Percentiles rank a stretch among this genome's conserved stretches.
Evolutionary conservation across 2,113 vertebrate genomes (phyloP).

Genomic region (Synodontis membranacea): DNA sequence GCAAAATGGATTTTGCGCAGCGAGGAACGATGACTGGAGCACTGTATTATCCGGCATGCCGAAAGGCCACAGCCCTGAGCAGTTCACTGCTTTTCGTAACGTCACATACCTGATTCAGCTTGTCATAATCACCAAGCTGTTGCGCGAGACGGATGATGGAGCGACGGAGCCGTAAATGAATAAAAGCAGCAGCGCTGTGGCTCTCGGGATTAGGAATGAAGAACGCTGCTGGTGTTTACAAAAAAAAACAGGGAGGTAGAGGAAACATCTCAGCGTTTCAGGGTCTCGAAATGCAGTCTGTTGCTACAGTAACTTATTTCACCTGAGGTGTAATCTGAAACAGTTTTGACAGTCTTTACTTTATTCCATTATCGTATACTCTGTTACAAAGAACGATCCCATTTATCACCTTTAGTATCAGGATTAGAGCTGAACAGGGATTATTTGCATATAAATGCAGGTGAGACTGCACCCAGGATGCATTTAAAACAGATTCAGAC

Average conservation of each 20-base stretch:
- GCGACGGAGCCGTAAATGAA: neutral
- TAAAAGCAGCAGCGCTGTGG: neutral
- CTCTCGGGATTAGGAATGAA: neutral
- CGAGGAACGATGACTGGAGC: too few species aligned
- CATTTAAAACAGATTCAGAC: neutral
- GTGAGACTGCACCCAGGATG: constrained; percentile 1
- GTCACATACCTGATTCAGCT: neutral
- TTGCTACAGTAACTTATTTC: neutral
- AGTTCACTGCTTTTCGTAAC: neutral
- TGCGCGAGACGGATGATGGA: neutral
- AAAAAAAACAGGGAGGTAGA: neutral
- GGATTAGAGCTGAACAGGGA: neutral
- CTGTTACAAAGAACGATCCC: neutral
- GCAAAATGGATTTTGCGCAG: constrained; percentile 9
- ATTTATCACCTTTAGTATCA: constrained; percentile 20
- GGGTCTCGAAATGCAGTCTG: neutral
- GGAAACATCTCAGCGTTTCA: neutral
- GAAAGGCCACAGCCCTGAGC: neutral
- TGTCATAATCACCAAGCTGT: neutral
- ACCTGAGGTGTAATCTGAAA: neutral
- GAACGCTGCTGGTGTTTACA: neutral
- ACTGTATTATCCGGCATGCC: neutral
- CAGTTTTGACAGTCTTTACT: neutral
- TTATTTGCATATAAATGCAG: constrained; percentile 18
- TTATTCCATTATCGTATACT: too few species aligned